phyloP scores from a whole-genome alignment of 2,888 invertebrate species.

The Morinoia aosen region DNA sequence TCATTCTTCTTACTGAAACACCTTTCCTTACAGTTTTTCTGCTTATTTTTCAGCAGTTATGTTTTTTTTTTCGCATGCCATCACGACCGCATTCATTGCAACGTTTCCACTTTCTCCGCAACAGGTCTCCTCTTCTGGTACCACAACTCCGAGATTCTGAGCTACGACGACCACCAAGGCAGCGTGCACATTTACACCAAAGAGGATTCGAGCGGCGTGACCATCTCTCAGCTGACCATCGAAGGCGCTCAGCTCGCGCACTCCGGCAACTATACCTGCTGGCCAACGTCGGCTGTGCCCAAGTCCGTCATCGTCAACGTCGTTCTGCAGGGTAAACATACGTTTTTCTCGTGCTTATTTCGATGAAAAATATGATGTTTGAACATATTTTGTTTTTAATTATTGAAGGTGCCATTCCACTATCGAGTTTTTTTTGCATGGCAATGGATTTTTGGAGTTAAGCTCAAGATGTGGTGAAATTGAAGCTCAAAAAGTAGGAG shows the following conservation, averaged over 20 bases:
- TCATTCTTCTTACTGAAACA: no score
- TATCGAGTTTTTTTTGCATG: no score
- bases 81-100: background rate
- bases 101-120: background rate
- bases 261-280: constrained; percentile 66
- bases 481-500: no score
- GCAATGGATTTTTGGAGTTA: no score
- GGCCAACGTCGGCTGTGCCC: constrained; percentile 61
- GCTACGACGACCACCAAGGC: constrained; percentile 58
- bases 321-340: constrained; percentile 56
- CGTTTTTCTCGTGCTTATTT: no score
- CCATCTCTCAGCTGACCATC: constrained; percentile 60
- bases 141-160: constrained; percentile 60
- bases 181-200: constrained; percentile 54
- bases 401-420: no score
- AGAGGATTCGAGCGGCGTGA: constrained; percentile 26
- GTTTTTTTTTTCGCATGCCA: background rate
- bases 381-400: no score
- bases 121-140: constrained; percentile 63
- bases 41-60: background rate
- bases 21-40: no score
- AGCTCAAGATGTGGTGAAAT: no score
- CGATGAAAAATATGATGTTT: background rate
- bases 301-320: constrained; percentile 61
- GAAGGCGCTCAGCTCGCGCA: constrained; percentile 55